A percentile compares a stretch with the other conserved stretches of the same genome.
Evolutionary conservation across 1,140 invertebrate species (phyloP).

Genomic region (Drosophila kurseongensis): DNA sequence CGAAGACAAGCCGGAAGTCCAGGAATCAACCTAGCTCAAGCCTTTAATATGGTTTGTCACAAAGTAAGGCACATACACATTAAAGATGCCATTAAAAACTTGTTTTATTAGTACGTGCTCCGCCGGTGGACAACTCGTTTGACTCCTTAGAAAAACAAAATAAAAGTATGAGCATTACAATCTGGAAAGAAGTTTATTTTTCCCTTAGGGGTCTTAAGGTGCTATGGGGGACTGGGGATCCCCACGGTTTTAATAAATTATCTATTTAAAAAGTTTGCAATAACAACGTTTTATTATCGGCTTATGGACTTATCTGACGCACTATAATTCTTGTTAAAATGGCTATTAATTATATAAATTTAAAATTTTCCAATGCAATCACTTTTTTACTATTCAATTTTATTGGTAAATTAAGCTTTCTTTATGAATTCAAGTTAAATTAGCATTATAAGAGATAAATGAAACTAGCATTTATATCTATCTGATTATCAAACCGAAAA

Average conservation of each 20-base stretch:
- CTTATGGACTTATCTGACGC: no score
- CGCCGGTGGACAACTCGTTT: slow-evolving; percentile 6
- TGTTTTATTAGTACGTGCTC: slow-evolving; percentile 29
- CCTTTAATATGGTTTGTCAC: slow-evolving; percentile 3
- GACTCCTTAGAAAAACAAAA: slow-evolving; percentile 22
- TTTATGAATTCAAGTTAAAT: no score
- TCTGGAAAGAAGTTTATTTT: slow-evolving; percentile 2
- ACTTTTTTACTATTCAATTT: no score
- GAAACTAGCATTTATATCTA: no score
- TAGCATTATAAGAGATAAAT: no score
- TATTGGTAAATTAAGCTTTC: no score
- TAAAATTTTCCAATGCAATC: no score
- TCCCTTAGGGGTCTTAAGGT: background rate
- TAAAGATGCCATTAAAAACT: slow-evolving; percentile 37
- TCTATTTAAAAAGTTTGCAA: background rate
- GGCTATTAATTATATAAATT: no score
- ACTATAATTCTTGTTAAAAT: no score
- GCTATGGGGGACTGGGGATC: slow-evolving; percentile 3
- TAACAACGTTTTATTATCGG: background rate
- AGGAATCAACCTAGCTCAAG: slow-evolving; percentile 34
- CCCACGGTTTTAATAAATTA: background rate
- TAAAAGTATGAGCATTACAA: slow-evolving; percentile 10
- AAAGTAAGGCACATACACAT: slow-evolving; percentile 28
- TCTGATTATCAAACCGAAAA: no score
- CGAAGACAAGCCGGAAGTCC: slow-evolving; percentile 42